A percentile compares a stretch with the other conserved stretches of the same genome.
phyloP scores from a whole-genome alignment of 2,888 invertebrate genomes.

The Microctonus aethiopoides region DNA sequence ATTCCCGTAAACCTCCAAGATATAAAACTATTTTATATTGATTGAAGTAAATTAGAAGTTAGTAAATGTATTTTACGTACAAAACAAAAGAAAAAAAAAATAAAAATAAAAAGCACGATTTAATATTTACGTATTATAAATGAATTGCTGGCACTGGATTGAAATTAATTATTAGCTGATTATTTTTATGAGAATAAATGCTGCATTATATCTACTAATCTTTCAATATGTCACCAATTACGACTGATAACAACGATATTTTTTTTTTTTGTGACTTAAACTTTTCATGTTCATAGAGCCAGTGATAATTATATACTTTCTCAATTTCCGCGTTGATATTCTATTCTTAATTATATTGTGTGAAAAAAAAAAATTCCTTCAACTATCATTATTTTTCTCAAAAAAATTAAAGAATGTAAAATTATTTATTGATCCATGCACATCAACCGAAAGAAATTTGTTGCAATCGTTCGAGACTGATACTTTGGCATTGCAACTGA shows the following conservation, averaged over 20 bases:
- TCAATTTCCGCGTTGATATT: not conserved
- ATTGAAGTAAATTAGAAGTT: not conserved
- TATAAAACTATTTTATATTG: not conserved
- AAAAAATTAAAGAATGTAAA: conserved; percentile 46
- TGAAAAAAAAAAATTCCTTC: not conserved
- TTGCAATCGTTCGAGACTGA: conserved; percentile 60
- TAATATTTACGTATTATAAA: not conserved
- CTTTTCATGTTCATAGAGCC: not conserved
- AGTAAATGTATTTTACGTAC: not conserved
- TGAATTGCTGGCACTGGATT: not conserved
- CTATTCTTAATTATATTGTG: too few relatives aligned
- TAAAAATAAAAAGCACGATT: not conserved
- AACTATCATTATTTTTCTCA: not conserved
- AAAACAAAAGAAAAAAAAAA: not conserved
- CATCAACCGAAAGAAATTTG: conserved; percentile 61
- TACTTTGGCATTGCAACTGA: conserved; percentile 54
- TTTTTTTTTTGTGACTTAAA: not conserved
- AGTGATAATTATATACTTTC: not conserved
- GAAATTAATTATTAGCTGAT: not conserved
- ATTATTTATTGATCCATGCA: conserved; percentile 57
- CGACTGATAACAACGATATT: not conserved
- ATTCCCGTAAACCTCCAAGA: not conserved
- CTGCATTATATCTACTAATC: not conserved
- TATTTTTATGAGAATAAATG: not conserved
- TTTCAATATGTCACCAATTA: not conserved